Percentiles rank a stretch among this genome's conserved stretches.
These are phyloP conservation scores for Diabrotica undecimpunctata DNA, from an alignment of 1,140 invertebrate genomes.

Conservation along the genomic window DNA sequence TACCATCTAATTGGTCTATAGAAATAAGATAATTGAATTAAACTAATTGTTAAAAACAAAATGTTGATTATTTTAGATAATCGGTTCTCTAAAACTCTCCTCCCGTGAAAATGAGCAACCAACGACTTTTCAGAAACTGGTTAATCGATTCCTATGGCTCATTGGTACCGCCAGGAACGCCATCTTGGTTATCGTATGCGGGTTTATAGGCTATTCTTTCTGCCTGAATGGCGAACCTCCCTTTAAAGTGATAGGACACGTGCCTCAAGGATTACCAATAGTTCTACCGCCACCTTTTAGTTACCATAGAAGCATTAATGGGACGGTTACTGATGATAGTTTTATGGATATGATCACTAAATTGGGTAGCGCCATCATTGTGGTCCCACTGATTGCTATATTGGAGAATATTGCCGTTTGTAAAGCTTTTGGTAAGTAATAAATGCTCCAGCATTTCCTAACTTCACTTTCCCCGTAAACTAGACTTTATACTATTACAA, in stretches of 20 bases:
- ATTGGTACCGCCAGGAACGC: conserved; percentile 73
- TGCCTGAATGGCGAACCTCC: conserved; percentile 44
- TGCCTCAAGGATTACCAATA: conserved; percentile 66
- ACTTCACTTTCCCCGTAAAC: too few species aligned
- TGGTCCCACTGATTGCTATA: conserved; percentile 76
- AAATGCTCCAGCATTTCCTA: background rate
- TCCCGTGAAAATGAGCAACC: conserved; percentile 37
- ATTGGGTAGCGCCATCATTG: conserved; percentile 70
- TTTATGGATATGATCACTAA: conserved; percentile 70
- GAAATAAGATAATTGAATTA: too few species aligned
- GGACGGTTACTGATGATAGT: conserved; percentile 50
- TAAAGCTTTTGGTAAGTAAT: conserved; percentile 69
- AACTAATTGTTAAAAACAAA: too few species aligned
- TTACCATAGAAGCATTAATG: conserved; percentile 53
- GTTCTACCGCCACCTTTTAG: conserved; percentile 63
- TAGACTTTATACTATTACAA: too few species aligned
- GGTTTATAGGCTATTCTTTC: conserved; percentile 55
- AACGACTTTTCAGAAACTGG: conserved; percentile 48
- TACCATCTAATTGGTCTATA: too few species aligned
- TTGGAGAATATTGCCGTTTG: conserved; percentile 82
- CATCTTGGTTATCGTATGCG: conserved; percentile 69
- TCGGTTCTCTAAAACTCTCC: conserved; percentile 42
- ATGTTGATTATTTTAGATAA: conserved; percentile 48
- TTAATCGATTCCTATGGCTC: conserved; percentile 61
- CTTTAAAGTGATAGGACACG: conserved; percentile 62